Evolutionary conservation across 2,888 invertebrate genomes (phyloP).

Genomic region (Gortyna flavago): DNA sequence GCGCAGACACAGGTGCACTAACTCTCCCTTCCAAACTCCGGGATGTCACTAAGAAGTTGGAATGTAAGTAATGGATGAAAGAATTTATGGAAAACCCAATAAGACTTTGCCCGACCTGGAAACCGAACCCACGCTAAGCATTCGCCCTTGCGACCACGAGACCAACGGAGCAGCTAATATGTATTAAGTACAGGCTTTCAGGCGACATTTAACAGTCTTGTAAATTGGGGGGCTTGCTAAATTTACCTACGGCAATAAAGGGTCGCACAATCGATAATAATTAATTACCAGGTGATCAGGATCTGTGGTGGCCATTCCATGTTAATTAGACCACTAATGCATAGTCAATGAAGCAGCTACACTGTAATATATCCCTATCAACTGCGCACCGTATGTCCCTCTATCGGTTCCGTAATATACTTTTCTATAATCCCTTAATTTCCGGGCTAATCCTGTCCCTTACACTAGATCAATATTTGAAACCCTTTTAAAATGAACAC

Average conservation of each 20-base stretch:
- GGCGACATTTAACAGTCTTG: not conserved
- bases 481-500: constrained; percentile 21
- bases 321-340: constrained; percentile 53
- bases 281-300: constrained; percentile 51
- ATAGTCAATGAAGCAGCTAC: constrained; percentile 44
- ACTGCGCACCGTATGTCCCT: constrained; percentile 1
- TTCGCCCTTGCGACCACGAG: not conserved
- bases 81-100: not conserved
- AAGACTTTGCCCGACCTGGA: not conserved
- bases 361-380: constrained; percentile 32
- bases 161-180: not conserved
- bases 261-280: constrained; percentile 33
- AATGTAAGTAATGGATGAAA: too few relatives aligned
- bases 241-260: not conserved
- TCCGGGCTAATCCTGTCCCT: constrained; percentile 44
- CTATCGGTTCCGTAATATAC: constrained; percentile 15
- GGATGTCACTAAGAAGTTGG: not conserved
- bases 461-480: constrained; percentile 38
- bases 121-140: not conserved
- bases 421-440: constrained; percentile 47
- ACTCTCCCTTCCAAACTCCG: not conserved
- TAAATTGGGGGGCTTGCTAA: not conserved
- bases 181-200: too few relatives aligned
- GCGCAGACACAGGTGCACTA: not conserved
- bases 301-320: constrained; percentile 52